phyloP scores from a whole-genome alignment of 2,888 invertebrate genomes.

The Hirudinaria manillensis region DNA sequence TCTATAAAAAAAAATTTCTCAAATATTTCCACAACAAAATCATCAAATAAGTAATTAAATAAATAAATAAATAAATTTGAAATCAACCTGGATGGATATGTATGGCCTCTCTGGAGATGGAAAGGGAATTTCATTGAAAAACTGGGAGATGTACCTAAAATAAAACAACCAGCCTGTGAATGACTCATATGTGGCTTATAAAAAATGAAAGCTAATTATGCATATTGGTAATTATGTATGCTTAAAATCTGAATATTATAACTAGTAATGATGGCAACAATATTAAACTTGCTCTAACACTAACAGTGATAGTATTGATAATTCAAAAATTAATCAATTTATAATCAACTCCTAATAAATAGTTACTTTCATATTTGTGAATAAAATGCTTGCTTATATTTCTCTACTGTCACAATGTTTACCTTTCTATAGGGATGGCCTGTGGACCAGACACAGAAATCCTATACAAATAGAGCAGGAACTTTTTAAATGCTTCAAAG shows the following conservation, averaged over 20 bases:
- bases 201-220: neutral
- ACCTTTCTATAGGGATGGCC: slow-evolving; percentile 36
- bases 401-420: too few relatives aligned
- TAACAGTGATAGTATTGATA: neutral
- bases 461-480: slow-evolving; percentile 26
- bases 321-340: neutral
- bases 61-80: neutral
- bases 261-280: neutral
- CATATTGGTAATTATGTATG: neutral
- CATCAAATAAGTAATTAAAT: too few relatives aligned
- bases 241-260: neutral
- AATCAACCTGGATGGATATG: slow-evolving; percentile 27
- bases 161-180: neutral
- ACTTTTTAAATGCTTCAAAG: slow-evolving; percentile 31
- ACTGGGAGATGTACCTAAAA: slow-evolving; percentile 28
- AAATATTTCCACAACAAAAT: neutral
- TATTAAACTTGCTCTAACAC: neutral
- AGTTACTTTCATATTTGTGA: neutral
- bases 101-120: slow-evolving; percentile 27
- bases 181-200: neutral
- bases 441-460: slow-evolving; percentile 35
- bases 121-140: slow-evolving; percentile 27
- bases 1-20: neutral
- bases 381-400: neutral
- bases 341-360: neutral